A percentile compares a stretch with the other conserved stretches of the same genome.
phyloP scores from a whole-genome alignment of 1,140 invertebrate species.

The Bombus turneri region DNA sequence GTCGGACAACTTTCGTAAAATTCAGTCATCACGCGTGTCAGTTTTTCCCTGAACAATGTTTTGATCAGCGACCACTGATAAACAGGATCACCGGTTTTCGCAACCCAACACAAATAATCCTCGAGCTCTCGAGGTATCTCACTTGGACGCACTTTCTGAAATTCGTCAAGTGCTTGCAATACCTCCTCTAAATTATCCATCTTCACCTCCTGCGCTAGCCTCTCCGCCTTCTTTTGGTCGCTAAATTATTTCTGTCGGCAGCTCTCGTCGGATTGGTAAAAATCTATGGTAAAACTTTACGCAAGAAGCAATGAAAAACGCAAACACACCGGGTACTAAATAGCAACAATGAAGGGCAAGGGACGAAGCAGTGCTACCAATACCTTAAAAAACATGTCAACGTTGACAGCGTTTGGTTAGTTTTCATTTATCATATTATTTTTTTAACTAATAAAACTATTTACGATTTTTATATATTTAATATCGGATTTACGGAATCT shows the following conservation, averaged over 20 bases:
- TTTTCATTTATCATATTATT: not conserved
- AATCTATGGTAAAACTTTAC: constrained; percentile 28
- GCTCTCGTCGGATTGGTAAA: constrained; percentile 6
- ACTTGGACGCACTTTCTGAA: constrained; percentile 90
- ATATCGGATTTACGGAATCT: not conserved
- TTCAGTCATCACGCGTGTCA: constrained; percentile 92
- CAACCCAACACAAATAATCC: constrained; percentile 94
- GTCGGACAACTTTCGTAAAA: constrained; percentile 91
- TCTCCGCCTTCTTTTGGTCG: constrained; percentile 34
- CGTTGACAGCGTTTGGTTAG: constrained; percentile 43
- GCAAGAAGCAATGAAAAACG: constrained; percentile 62
- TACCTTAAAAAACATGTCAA: constrained; percentile 27
- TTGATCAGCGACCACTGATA: constrained; percentile 96
- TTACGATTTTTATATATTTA: not conserved
- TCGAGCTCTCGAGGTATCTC: constrained; percentile 95
- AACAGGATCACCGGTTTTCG: constrained; percentile 96
- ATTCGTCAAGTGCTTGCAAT: constrained; percentile 91
- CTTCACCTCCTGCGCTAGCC: constrained; percentile 42
- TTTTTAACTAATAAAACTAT: not conserved
- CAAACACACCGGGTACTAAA: constrained; percentile 70
- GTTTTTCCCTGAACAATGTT: constrained; percentile 92
- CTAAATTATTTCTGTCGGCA: constrained; percentile 27
- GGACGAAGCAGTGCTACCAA: constrained; percentile 49
- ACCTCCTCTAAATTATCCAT: constrained; percentile 95
- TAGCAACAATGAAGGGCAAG: constrained; percentile 63